Evolutionary conservation across 30 jellyfish, hydroid and myxozoan genomes (phyloP).

Genomic region (Turritopsis dohrnii): DNA sequence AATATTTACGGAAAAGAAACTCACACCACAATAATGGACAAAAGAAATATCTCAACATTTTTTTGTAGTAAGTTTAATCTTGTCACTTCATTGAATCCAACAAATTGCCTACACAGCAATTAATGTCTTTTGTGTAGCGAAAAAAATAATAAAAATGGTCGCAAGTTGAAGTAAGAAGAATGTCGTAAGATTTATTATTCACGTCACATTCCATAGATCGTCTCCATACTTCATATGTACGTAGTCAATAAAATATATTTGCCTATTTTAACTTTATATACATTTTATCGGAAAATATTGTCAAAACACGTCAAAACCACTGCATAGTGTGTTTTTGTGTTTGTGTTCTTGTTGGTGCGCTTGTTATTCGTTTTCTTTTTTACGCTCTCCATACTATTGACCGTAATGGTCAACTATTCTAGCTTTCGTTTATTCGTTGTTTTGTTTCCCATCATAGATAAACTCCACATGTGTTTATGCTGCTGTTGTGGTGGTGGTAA

Average conservation of each 20-base stretch:
- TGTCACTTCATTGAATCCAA: neutral
- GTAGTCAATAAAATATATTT: neutral
- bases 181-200: neutral
- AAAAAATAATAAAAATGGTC: neutral
- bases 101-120: neutral
- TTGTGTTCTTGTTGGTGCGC: too few species aligned
- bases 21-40: neutral
- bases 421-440: too few species aligned
- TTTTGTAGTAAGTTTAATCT: too few species aligned
- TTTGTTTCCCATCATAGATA: neutral
- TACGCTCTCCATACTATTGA: neutral
- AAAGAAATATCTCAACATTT: neutral
- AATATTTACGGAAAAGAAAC: too few species aligned
- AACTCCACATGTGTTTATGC: neutral
- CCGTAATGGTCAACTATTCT: too few species aligned
- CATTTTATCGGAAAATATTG: too few species aligned
- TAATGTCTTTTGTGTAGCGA: neutral
- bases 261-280: too few species aligned
- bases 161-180: neutral
- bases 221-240: neutral
- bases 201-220: neutral
- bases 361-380: too few species aligned
- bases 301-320: too few species aligned
- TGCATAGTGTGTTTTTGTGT: too few species aligned
- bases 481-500: neutral